These are phyloP conservation scores for Lordiphosa andalusiaca DNA, from an alignment of 2,888 invertebrate species.

Conservation along the genomic window DNA sequence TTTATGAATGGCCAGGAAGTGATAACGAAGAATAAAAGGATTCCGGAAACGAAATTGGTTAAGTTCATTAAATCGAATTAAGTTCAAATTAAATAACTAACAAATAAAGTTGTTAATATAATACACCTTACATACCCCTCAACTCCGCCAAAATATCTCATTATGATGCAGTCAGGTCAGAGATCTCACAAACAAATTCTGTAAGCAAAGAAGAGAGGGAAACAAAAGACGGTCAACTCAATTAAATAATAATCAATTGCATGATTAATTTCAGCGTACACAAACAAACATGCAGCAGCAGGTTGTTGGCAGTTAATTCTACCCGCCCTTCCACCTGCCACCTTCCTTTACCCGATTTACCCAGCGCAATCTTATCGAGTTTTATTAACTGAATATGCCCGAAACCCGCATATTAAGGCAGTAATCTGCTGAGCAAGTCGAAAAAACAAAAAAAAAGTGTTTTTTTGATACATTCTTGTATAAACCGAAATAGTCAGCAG, in stretches of 20 bases:
- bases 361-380: conserved; percentile 46
- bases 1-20: conserved; percentile 50
- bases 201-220: conserved; percentile 23
- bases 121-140: conserved; percentile 67
- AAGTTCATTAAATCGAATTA: conserved; percentile 53
- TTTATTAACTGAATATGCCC: conserved; percentile 2
- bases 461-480: too few relatives aligned
- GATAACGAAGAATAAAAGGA: conserved; percentile 49
- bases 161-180: conserved; percentile 8
- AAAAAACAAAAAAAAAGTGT: neutral
- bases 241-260: conserved; percentile 24
- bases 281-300: conserved; percentile 14
- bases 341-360: neutral
- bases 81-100: neutral
- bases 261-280: conserved; percentile 13
- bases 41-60: conserved; percentile 63
- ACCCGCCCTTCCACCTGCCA: neutral
- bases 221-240: neutral
- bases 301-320: conserved; percentile 19
- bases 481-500: conserved; percentile 3
- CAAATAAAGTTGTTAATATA: conserved; percentile 11
- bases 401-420: conserved; percentile 1
- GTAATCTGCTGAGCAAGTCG: conserved; percentile 21
- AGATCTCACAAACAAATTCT: conserved; percentile 28
- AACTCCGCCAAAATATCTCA: conserved; percentile 77